These are phyloP conservation scores for Neoscelio sp. DNA, from an alignment of 2,888 invertebrate genomes.

Conservation along the genomic window DNA sequence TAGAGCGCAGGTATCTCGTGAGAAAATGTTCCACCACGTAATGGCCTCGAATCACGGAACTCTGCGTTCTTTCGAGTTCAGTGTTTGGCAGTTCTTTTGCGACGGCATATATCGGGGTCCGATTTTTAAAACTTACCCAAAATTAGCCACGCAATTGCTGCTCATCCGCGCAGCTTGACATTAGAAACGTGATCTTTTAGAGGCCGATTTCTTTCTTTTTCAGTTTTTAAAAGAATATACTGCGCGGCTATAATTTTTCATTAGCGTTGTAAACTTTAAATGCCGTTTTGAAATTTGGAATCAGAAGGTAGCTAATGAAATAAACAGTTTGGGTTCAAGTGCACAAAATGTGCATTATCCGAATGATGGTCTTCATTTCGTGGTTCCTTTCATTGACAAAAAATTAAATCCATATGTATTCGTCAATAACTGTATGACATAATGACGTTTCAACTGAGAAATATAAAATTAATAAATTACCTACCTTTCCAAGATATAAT, in stretches of 20 bases:
- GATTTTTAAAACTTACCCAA: conserved; percentile 45
- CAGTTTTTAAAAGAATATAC: conserved; percentile 16
- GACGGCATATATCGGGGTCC: conserved; percentile 30
- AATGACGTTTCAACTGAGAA: too few relatives aligned
- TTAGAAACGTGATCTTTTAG: conserved; percentile 43
- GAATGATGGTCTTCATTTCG: conserved; percentile 27
- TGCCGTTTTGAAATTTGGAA: conserved; percentile 29
- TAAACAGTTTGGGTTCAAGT: conserved; percentile 6
- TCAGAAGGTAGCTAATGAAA: conserved; percentile 37
- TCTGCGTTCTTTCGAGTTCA: conserved; percentile 55
- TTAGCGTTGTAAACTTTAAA: conserved; percentile 32
- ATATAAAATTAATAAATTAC: too few relatives aligned
- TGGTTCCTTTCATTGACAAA: conserved; percentile 31
- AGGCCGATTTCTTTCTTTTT: too few relatives aligned
- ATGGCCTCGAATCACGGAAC: conserved; percentile 80
- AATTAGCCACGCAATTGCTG: conserved; percentile 46
- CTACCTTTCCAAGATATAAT: too few relatives aligned
- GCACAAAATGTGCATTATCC: conserved; percentile 23
- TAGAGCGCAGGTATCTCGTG: conserved; percentile 80
- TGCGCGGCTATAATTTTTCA: conserved; percentile 38
- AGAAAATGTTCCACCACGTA: conserved; percentile 79
- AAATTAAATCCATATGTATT: too few relatives aligned
- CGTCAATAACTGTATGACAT: too few relatives aligned
- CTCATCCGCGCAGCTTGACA: conserved; percentile 23
- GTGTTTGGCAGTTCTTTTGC: conserved; percentile 52